phyloP scores from a whole-genome alignment of 23 tunicate species.

The Trididemnum clinides region DNA sequence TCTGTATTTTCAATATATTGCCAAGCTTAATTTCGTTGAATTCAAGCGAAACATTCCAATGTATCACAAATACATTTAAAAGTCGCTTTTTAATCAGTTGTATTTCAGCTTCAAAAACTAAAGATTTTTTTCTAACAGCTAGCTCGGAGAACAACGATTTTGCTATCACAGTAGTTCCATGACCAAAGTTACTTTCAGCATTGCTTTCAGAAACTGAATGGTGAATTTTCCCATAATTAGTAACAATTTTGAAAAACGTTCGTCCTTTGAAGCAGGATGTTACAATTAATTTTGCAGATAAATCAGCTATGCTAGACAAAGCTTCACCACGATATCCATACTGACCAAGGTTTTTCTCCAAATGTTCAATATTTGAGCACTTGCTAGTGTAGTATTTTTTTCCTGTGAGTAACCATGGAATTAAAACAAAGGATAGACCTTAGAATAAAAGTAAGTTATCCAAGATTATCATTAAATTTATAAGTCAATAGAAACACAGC shows the following conservation, averaged over 20 bases:
- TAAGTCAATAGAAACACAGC: no score
- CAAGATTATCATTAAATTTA: no score
- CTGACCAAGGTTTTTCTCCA: constrained; percentile 26
- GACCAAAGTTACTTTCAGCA: neutral
- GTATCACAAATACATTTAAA: constrained; percentile 25
- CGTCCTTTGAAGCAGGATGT: neutral
- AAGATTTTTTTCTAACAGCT: constrained; percentile 17
- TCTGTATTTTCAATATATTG: neutral
- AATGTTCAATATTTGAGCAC: constrained; percentile 15
- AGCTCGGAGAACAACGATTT: constrained; percentile 18
- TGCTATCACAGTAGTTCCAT: constrained; percentile 44
- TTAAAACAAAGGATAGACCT: no score
- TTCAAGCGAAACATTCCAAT: constrained; percentile 23
- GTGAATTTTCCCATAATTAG: neutral
- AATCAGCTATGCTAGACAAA: constrained; percentile 57
- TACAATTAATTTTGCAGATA: constrained; percentile 36
- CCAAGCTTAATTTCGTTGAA: neutral
- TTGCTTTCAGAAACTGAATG: neutral
- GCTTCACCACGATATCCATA: constrained; percentile 86
- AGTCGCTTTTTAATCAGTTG: constrained; percentile 12
- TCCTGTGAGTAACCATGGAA: no score
- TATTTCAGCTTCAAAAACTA: constrained; percentile 7
- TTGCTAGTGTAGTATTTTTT: constrained; percentile 46
- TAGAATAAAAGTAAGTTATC: no score
- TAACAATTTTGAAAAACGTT: constrained; percentile 19